Percentiles rank a stretch among this genome's conserved stretches.
Evolutionary conservation across 1,140 invertebrate genomes (phyloP).

Genomic region (Pantala flavescens): DNA sequence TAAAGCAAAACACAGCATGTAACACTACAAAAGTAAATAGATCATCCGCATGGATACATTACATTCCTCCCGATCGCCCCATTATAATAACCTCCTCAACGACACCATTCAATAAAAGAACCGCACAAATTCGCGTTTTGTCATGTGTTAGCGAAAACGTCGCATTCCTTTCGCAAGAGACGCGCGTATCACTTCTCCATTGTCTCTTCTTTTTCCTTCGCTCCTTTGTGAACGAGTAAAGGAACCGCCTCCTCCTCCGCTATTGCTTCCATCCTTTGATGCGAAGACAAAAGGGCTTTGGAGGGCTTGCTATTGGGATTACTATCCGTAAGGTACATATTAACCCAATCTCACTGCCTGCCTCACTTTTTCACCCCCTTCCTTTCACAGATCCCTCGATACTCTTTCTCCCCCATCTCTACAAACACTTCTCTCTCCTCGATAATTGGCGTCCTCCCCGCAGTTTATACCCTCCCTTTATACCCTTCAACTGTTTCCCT

Average conservation of each 20-base stretch:
- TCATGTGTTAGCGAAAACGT: neutral
- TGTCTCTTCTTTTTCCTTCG: neutral
- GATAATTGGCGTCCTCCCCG: too few relatives aligned
- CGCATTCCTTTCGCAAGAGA: neutral
- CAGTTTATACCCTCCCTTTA: neutral
- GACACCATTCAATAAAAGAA: too few relatives aligned
- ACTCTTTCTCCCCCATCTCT: neutral
- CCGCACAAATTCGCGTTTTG: too few relatives aligned
- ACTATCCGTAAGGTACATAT: constrained; percentile 6
- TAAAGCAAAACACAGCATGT: too few relatives aligned
- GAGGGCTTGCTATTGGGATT: constrained; percentile 4
- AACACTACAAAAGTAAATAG: too few relatives aligned
- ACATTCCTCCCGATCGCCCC: too few relatives aligned
- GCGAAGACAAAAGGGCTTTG: constrained; percentile 7
- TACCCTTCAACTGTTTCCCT: neutral
- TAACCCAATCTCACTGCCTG: constrained; percentile 1
- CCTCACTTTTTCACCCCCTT: neutral
- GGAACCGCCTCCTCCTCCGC: neutral
- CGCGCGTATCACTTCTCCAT: neutral
- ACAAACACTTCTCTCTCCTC: neutral
- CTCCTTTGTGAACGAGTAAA: neutral
- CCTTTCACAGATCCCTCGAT: neutral
- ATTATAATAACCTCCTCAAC: too few relatives aligned
- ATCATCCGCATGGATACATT: too few relatives aligned
- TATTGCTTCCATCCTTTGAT: neutral